phyloP scores from a whole-genome alignment of 2,888 invertebrate genomes.

The Eupelmus urozonus region DNA sequence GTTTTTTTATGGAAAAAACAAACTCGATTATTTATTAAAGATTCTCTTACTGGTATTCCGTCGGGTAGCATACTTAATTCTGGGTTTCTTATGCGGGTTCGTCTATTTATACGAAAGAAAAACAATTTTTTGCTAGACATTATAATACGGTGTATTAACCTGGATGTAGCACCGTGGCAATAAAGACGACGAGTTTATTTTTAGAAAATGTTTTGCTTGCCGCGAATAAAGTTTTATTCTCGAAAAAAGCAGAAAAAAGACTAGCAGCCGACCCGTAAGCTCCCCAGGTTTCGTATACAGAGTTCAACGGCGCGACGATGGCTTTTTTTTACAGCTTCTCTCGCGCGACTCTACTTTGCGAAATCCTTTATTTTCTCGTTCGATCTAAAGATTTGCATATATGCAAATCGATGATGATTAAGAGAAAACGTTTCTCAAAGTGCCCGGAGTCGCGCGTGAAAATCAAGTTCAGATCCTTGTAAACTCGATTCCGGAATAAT shows the following conservation, averaged over 20 bases:
- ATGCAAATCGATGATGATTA: conserved; percentile 7
- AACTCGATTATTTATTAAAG: too few relatives aligned
- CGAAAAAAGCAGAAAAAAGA: neutral
- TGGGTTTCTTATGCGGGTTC: too few relatives aligned
- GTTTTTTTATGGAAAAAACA: too few relatives aligned
- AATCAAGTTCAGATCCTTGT: too few relatives aligned
- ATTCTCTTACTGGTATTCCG: too few relatives aligned
- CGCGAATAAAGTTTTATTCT: neutral
- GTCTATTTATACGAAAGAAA: neutral
- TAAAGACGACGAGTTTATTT: neutral
- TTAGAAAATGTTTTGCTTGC: conserved; percentile 3
- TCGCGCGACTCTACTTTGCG: too few relatives aligned
- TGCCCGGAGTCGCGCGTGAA: neutral
- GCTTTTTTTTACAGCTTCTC: neutral
- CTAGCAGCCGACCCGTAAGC: neutral
- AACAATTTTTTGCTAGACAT: neutral
- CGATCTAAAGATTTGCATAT: neutral
- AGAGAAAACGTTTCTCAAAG: conserved; percentile 10
- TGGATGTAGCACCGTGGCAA: neutral
- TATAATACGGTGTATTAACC: neutral
- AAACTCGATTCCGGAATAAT: too few relatives aligned
- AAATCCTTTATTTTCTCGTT: neutral
- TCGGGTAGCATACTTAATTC: neutral
- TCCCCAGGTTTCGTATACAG: neutral
- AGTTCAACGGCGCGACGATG: conserved; percentile 3